Base-by-base conservation (phyloP, 2,888 invertebrate genomes). In the Augochlorella aurata region DNA sequence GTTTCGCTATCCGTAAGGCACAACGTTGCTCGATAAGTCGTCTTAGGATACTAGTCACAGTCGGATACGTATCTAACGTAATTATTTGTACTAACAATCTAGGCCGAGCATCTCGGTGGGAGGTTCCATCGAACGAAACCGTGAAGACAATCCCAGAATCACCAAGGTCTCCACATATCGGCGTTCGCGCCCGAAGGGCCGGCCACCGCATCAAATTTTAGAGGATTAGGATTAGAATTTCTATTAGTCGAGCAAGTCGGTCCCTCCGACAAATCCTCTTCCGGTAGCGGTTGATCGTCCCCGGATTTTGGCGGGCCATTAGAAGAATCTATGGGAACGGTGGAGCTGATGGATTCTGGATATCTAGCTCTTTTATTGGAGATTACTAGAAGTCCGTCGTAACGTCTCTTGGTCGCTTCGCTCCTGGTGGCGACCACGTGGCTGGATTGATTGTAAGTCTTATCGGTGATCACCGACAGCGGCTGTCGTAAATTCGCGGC, bases 101-200 rank as follows among this genome's bases (percentile, higher is more conserved):
- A 52, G 45, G 5, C 14, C 10, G 18, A 21, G 29, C 12, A 7
- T 49, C 10, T 18, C 54, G 38, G 2, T 14, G 14, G 12, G 18
- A 65, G 14, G 9, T 38, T 24, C 12, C 24, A 38, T 21, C 10
- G 49, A 66, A 54, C 21, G 3, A 74, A 14, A 61, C 24, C 38
- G 49, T 24, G 3, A 18, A 21, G 16, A 54, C 16, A 47, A 1
- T 24, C 18, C 38, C 12, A 9, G 9, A 54, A 82, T 87, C 90
- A 95, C 95, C 95, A 95, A 1, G 95, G 95, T 76, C 95, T 93
- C 95, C 95, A 95, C 94, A 95, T 95, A 85, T 95, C 94, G 44
- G 93, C 93, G 74, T 94, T 94, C 3, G 92, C 91, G 61, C 89
- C 88, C 8, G 91, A 86, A 47, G 91, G 82, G 58, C 89, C 87